phyloP scores from a whole-genome alignment of 1,140 invertebrate species.

The Leguminivora glycinivorella region DNA sequence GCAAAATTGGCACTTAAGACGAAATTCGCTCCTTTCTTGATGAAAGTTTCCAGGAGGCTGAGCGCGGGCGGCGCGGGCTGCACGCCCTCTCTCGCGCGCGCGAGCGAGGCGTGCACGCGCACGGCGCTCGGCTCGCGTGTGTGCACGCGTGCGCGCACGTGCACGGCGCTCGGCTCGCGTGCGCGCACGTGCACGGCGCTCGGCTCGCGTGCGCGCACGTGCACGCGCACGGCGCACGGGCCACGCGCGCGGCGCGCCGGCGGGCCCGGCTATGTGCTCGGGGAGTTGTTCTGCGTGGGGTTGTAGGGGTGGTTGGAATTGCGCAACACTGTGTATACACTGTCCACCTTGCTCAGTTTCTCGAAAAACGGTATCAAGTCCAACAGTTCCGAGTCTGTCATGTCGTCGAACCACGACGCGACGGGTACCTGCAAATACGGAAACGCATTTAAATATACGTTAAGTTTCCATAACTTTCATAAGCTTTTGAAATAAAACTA shows the following conservation, averaged over 20 bases:
- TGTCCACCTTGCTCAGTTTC: constrained; percentile 95
- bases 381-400: constrained; percentile 95
- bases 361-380: constrained; percentile 98
- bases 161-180: constrained; percentile 28
- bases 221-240: constrained; percentile 23
- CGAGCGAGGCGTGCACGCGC: constrained; percentile 30
- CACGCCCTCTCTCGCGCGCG: constrained; percentile 23
- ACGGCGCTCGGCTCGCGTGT: constrained; percentile 33
- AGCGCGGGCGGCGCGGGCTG: constrained; percentile 33
- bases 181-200: constrained; percentile 12
- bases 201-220: constrained; percentile 13
- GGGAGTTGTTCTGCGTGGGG: constrained; percentile 69
- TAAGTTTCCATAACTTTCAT: no score
- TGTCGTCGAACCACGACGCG: constrained; percentile 98
- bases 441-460: not conserved
- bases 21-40: constrained; percentile 66
- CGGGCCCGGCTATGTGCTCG: constrained; percentile 64
- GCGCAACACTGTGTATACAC: constrained; percentile 94
- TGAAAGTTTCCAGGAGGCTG: constrained; percentile 49
- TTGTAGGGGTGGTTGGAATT: constrained; percentile 93
- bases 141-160: not conserved
- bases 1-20: constrained; percentile 80
- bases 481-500: no score
- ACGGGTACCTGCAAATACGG: constrained; percentile 90
- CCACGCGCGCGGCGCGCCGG: constrained; percentile 30